Evolutionary conservation across 2,888 invertebrate genomes (phyloP).

Genomic region (Leucophenga montana): DNA sequence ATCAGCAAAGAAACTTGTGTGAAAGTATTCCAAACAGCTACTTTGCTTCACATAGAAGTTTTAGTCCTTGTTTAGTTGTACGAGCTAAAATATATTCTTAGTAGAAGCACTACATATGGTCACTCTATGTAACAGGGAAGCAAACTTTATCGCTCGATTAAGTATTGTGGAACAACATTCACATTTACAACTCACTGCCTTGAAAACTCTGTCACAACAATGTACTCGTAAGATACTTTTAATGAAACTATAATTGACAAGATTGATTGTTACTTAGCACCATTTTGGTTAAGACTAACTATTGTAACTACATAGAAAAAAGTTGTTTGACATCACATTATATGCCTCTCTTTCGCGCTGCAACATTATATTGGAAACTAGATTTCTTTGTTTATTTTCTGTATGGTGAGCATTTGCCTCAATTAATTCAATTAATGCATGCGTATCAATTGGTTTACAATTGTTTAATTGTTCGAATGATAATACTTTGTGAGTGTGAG

Average conservation of each 20-base stretch:
- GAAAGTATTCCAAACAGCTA: too few species aligned
- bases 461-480: conserved; percentile 56
- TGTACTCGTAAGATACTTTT: not conserved
- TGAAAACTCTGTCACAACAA: too few species aligned
- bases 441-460: conserved; percentile 58
- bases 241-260: conserved; percentile 50
- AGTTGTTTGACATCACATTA: not conserved
- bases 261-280: conserved; percentile 51
- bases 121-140: too few species aligned
- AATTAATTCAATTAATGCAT: conserved; percentile 49
- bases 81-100: too few species aligned
- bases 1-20: too few species aligned
- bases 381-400: not conserved
- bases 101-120: too few species aligned
- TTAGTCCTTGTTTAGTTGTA: too few species aligned
- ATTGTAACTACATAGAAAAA: too few species aligned
- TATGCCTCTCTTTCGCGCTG: not conserved
- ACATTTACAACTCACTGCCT: too few species aligned
- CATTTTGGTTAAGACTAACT: not conserved
- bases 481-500: not conserved
- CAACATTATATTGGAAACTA: not conserved
- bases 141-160: too few species aligned
- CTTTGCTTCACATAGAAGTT: too few species aligned
- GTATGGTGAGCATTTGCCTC: conserved; percentile 10
- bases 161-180: too few species aligned